These are phyloP conservation scores for Raja brachyura DNA, from an alignment of 2,113 vertebrate genomes.

Conservation along the genomic window DNA sequence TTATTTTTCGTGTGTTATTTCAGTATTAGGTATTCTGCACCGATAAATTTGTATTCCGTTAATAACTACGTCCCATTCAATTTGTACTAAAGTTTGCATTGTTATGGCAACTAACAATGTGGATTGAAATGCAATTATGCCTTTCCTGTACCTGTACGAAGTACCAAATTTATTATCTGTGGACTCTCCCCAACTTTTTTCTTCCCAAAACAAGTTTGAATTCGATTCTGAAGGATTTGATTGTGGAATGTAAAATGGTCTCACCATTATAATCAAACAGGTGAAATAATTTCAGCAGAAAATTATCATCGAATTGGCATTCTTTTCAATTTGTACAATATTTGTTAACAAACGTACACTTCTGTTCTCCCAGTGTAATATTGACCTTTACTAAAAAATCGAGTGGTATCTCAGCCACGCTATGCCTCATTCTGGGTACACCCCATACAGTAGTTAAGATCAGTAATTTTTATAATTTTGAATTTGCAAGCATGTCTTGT, in stretches of 20 bases:
- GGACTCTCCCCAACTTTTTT: not conserved
- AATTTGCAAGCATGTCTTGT: not conserved
- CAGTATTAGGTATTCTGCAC: not conserved
- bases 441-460: not conserved
- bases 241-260: not conserved
- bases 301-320: not conserved
- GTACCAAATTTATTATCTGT: not conserved
- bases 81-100: not conserved
- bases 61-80: not conserved
- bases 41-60: not conserved
- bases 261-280: not conserved
- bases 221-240: not conserved
- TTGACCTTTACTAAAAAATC: not conserved
- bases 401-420: not conserved
- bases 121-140: not conserved
- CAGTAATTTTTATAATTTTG: not conserved
- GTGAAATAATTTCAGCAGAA: not conserved
- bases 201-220: not conserved
- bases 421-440: not conserved
- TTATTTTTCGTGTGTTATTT: not conserved
- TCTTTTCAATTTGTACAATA: not conserved
- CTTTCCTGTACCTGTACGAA: not conserved
- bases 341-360: not conserved
- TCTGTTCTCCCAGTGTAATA: not conserved
- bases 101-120: not conserved